Evolutionary conservation across 2,113 vertebrate genomes (phyloP).

Genomic region (Microtus montanus): DNA sequence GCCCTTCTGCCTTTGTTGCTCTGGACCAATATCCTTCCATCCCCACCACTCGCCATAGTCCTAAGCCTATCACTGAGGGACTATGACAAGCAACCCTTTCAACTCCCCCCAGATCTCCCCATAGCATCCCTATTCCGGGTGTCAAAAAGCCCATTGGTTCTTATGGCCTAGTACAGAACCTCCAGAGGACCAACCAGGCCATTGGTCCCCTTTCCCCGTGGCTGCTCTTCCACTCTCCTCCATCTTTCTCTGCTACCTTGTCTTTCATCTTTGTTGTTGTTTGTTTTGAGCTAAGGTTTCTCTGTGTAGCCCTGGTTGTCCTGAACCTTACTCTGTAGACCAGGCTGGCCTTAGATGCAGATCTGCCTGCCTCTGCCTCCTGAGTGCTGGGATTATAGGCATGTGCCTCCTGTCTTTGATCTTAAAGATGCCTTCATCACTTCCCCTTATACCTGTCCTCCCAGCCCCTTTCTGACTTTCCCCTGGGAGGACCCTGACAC

Average conservation of each 20-base stretch:
- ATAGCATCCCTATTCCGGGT: neutral
- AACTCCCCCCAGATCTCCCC: neutral
- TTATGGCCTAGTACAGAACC: neutral
- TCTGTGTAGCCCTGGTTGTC: too few relatives aligned
- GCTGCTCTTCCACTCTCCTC: neutral
- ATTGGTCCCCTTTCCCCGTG: neutral
- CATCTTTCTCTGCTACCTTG: neutral
- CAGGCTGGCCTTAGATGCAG: too few relatives aligned
- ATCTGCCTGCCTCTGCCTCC: too few relatives aligned
- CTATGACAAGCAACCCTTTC: neutral
- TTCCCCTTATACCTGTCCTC: neutral
- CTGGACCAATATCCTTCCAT: neutral
- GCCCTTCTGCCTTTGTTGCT: neutral
- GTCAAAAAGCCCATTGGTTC: neutral
- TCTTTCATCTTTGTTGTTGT: too few relatives aligned
- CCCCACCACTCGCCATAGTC: neutral
- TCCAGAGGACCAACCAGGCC: neutral
- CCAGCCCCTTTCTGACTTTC: neutral
- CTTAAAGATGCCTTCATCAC: too few relatives aligned
- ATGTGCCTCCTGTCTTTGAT: too few relatives aligned
- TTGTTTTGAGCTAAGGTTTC: too few relatives aligned
- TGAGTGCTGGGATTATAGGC: too few relatives aligned
- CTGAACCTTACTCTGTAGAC: too few relatives aligned
- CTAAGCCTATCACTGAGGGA: neutral
- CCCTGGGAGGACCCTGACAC: neutral